These are phyloP conservation scores for Mamestra configurata DNA, from an alignment of 1,140 invertebrate species.

Conservation along the genomic window DNA sequence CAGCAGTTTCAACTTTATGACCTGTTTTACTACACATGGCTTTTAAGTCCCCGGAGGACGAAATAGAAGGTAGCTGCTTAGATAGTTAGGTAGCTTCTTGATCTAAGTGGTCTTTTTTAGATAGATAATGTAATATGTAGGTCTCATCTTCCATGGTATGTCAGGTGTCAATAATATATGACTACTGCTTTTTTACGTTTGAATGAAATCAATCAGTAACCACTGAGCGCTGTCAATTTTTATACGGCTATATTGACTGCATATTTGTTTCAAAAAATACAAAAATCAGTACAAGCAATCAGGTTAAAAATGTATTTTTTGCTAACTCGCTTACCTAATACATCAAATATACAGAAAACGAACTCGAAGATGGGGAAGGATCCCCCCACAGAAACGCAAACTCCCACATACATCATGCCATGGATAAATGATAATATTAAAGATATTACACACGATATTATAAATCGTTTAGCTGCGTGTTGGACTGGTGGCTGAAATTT, in stretches of 20 bases:
- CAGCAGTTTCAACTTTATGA: constrained; percentile 38
- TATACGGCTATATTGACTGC: too few species aligned
- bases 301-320: constrained; percentile 42
- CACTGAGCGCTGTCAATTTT: too few species aligned
- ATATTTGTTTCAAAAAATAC: too few species aligned
- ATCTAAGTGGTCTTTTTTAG: not conserved
- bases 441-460: constrained; percentile 58
- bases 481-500: constrained; percentile 63
- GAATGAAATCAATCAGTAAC: too few species aligned
- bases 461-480: constrained; percentile 58
- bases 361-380: constrained; percentile 73
- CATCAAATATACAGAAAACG: constrained; percentile 66
- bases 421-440: constrained; percentile 69
- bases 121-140: not conserved
- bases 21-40: constrained; percentile 32
- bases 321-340: constrained; percentile 65
- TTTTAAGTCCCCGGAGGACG: constrained; percentile 7
- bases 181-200: too few species aligned
- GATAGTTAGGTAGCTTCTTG: not conserved
- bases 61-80: not conserved
- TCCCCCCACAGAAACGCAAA: constrained; percentile 64
- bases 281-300: too few species aligned
- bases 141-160: not conserved
- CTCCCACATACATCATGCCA: constrained; percentile 67
- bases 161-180: not conserved